phyloP scores from a whole-genome alignment of 2,888 invertebrate genomes.

The Ophioninae sp. region DNA sequence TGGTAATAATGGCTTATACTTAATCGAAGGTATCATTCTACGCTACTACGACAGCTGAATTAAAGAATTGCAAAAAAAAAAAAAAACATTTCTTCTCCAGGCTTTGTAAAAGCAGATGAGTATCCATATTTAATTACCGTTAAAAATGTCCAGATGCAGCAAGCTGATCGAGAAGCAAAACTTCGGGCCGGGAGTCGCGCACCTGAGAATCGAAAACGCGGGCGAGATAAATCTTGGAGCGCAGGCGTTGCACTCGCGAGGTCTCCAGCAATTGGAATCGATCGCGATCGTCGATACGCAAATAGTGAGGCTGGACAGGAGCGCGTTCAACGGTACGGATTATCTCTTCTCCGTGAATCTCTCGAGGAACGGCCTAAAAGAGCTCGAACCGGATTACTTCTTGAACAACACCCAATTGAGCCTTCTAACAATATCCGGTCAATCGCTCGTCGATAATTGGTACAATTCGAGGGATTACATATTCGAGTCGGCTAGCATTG shows the following conservation, averaged over 20 bases:
- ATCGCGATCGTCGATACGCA: constrained; percentile 88
- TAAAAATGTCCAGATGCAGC: constrained; percentile 83
- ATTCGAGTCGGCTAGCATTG: constrained; percentile 85
- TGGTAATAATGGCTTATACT: too few species aligned
- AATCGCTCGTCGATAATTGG: constrained; percentile 83
- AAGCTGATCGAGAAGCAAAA: constrained; percentile 86
- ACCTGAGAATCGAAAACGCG: constrained; percentile 86
- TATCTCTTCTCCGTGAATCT: constrained; percentile 87
- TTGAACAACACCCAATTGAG: constrained; percentile 85
- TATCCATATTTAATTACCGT: not conserved
- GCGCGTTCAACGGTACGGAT: constrained; percentile 87
- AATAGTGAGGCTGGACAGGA: constrained; percentile 85
- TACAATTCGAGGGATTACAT: constrained; percentile 80
- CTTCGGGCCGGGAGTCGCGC: constrained; percentile 86
- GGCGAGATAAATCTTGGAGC: constrained; percentile 79
- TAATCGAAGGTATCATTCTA: too few species aligned
- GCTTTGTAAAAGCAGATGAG: too few species aligned
- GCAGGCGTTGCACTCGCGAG: constrained; percentile 82
- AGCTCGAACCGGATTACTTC: constrained; percentile 88
- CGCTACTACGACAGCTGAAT: too few species aligned
- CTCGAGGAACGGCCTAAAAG: constrained; percentile 86
- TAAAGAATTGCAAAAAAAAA: too few species aligned
- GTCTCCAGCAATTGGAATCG: constrained; percentile 85
- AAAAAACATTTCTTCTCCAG: too few species aligned
- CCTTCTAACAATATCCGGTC: constrained; percentile 86